Base-by-base conservation (phyloP, 2,888 invertebrate species). In the Drosophila subsilvestris region DNA sequence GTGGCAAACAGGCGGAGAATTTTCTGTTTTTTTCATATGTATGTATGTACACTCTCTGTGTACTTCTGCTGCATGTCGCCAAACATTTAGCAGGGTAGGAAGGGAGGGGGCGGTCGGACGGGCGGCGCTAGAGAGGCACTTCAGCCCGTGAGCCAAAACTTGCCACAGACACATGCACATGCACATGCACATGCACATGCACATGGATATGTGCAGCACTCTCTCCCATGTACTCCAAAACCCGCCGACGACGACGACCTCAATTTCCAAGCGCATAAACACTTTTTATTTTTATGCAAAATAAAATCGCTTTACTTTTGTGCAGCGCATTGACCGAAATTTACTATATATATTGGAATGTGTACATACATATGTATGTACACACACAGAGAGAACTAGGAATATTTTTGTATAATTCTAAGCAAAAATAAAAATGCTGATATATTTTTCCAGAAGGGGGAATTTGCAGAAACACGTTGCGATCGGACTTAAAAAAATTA, bases 71-170 rank as follows among this genome's bases (percentile, higher is more conserved):
- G 54, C 68, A 75, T 80, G 82, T 80, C 79, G 77, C 74, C 72
- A 70, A 84, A 75, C 84, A 81, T 82, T 80, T 77, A 78, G 75
- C 77, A 70, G 74, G 63, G 25, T 75, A 70, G 74, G 63, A 20
- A 6, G 2, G 12, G 20, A 62, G 18, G 58, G 42, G 22, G 25
- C 18, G n/a, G n/a, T n/a, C n/a, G n/a, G 2, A 4, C 9, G 18
- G 18, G 12, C 9, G 18, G 18, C 5, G 12, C 4, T 27, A 48
- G 66, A 56, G 66, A 55, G 50, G 72, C 75, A 79, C 83, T 85
- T 86, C 74, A 83, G 76, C 72, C 72, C 80, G 77, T 77, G 70
- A 85, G 87, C 79, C 75, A 76, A 78, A 82, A 80, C 75, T 76
- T 82, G 59, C 75, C 63, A 56, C 69, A 71, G 62, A 63, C 51